phyloP scores from a whole-genome alignment of 2,888 invertebrate species.

The Aplocera efformata region DNA sequence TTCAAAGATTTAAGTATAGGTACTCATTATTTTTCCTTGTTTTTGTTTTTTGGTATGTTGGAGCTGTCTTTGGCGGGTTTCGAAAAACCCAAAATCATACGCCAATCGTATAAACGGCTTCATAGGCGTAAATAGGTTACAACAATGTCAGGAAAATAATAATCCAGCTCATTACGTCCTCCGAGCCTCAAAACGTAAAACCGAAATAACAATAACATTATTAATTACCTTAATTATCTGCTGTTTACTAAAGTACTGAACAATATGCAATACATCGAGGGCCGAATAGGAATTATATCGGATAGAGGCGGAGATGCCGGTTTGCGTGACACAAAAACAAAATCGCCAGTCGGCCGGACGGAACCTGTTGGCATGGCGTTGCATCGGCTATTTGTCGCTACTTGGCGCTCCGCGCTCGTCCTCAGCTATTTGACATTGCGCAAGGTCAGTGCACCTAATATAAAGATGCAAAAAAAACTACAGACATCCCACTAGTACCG shows the following conservation, averaged over 20 bases:
- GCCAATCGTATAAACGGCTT: too few species aligned
- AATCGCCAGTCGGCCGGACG: conserved; percentile 38
- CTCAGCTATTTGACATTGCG: conserved; percentile 78
- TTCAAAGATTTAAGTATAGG: conserved; percentile 32
- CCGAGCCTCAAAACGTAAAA: conserved; percentile 1
- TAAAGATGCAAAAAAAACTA: conserved; percentile 68
- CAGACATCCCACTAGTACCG: conserved; percentile 22
- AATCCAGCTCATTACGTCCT: background rate
- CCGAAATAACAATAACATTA: conserved; percentile 4
- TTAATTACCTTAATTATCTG: conserved; percentile 1
- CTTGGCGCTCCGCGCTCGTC: conserved; percentile 49
- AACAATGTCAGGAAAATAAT: too few species aligned
- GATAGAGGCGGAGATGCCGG: conserved; percentile 34
- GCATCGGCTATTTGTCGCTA: conserved; percentile 49
- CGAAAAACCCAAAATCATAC: too few species aligned
- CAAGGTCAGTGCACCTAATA: conserved; percentile 79
- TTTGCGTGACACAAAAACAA: conserved; percentile 57
- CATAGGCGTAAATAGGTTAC: too few species aligned
- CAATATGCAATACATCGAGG: background rate
- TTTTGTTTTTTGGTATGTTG: conserved; percentile 25
- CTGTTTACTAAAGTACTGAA: background rate
- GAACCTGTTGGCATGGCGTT: conserved; percentile 56
- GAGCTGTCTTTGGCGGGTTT: conserved; percentile 1
- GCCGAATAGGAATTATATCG: conserved; percentile 2
- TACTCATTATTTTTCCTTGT: conserved; percentile 26